These are phyloP conservation scores for Drosophila funebris DNA, from an alignment of 1,140 invertebrate genomes.

Conservation along the genomic window DNA sequence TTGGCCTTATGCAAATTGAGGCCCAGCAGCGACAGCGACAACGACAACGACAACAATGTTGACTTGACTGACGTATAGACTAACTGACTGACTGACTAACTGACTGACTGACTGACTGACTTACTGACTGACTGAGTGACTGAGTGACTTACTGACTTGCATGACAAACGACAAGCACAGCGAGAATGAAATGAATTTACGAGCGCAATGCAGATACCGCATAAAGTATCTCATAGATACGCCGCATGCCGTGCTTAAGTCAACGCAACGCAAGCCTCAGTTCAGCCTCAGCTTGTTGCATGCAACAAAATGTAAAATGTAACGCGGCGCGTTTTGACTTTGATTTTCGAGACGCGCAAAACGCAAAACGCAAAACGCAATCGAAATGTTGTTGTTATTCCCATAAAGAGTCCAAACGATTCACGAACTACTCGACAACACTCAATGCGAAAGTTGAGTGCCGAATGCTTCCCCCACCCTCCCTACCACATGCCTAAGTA, in stretches of 20 bases:
- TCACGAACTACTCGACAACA: slow-evolving; percentile 20
- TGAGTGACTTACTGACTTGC: slow-evolving; percentile 59
- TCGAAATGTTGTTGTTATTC: slow-evolving; percentile 11
- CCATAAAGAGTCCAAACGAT: slow-evolving; percentile 27
- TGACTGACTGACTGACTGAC: slow-evolving; percentile 24
- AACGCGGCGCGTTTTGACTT: slow-evolving; percentile 33
- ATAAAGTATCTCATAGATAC: slow-evolving; percentile 73
- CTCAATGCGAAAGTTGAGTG: neutral
- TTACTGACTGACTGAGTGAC: slow-evolving; percentile 48
- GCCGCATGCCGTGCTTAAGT: slow-evolving; percentile 16
- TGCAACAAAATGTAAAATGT: slow-evolving; percentile 32
- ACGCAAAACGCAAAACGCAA: slow-evolving; percentile 31
- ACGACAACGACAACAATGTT: slow-evolving; percentile 31
- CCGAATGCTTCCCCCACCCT: neutral
- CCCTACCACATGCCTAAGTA: neutral
- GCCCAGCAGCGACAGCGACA: slow-evolving; percentile 28
- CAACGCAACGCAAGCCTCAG: neutral
- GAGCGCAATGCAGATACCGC: slow-evolving; percentile 76
- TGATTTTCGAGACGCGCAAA: slow-evolving; percentile 14
- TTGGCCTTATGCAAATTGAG: slow-evolving; percentile 54
- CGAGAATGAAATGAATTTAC: slow-evolving; percentile 64
- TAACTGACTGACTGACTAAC: slow-evolving; percentile 7
- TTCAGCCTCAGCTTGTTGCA: slow-evolving; percentile 33
- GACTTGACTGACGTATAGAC: slow-evolving; percentile 40
- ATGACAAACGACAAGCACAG: slow-evolving; percentile 60